These are phyloP conservation scores for Ondatra zibethicus DNA, from an alignment of 2,113 vertebrate genomes.

Conservation along the genomic window DNA sequence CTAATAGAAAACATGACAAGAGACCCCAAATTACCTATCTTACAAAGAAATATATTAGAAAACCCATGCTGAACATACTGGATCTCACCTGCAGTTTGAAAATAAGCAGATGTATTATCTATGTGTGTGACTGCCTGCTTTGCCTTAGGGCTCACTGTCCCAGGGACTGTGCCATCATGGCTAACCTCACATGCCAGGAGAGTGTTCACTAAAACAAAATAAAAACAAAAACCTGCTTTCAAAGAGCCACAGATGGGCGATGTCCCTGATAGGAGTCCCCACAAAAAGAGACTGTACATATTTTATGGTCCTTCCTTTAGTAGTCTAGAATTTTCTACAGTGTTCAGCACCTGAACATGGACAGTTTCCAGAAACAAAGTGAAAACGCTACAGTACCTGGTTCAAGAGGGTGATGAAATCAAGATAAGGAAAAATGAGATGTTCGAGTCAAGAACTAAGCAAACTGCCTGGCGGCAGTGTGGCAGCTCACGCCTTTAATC, in stretches of 20 bases:
- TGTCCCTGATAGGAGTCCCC: fast-evolving
- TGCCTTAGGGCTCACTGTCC: background rate
- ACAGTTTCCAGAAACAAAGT: background rate
- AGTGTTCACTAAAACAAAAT: background rate
- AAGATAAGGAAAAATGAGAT: background rate
- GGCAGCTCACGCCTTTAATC: too few relatives aligned
- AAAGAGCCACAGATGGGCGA: background rate
- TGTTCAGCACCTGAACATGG: background rate
- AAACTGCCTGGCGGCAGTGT: too few relatives aligned
- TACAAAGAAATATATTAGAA: background rate
- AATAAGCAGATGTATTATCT: background rate
- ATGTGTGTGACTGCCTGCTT: background rate
- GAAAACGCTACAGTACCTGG: background rate
- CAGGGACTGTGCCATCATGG: too few relatives aligned
- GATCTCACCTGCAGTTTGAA: background rate
- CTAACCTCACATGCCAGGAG: background rate
- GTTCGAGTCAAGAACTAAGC: background rate
- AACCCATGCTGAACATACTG: background rate
- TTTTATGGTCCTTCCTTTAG: background rate
- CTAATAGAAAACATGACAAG: background rate
- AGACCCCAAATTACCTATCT: background rate
- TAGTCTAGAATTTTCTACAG: background rate
- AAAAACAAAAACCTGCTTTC: background rate
- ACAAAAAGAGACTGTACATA: fast-evolving
- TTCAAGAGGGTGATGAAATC: background rate